Evolutionary conservation across 2,113 vertebrate genomes (phyloP).

Genomic region (Eurypyga helias): DNA sequence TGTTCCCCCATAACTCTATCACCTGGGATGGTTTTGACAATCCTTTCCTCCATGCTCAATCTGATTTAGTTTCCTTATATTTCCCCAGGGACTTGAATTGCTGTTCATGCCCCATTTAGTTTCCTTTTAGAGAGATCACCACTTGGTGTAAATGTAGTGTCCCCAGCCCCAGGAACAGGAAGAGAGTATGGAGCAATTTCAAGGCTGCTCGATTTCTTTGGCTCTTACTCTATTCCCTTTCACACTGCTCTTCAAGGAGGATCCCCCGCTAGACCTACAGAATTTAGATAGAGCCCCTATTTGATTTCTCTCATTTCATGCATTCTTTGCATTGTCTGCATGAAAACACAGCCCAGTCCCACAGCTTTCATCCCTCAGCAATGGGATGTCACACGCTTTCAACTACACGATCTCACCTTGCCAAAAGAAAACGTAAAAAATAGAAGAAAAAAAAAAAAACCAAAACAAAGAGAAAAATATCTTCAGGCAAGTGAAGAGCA

Average conservation of each 20-base stretch:
- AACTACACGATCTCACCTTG: neutral
- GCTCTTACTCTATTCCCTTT: neutral
- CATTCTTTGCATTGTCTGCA: neutral
- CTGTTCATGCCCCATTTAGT: constrained; percentile 24
- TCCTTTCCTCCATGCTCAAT: constrained; percentile 17
- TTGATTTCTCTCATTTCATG: neutral
- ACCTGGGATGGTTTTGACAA: constrained; percentile 35
- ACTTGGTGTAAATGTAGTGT: neutral
- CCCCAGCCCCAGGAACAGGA: neutral
- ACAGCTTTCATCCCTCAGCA: neutral
- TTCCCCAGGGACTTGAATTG: constrained; percentile 32
- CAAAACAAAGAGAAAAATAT: neutral
- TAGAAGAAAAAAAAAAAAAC: no score
- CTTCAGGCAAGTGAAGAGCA: neutral
- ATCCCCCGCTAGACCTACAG: neutral
- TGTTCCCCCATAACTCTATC: constrained; percentile 25
- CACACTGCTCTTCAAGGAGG: neutral
- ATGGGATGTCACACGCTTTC: neutral
- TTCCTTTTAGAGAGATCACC: neutral
- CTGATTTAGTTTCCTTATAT: constrained; percentile 48
- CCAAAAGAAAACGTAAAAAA: neutral
- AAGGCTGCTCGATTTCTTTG: neutral
- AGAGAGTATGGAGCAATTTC: constrained; percentile 10
- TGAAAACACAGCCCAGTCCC: neutral
- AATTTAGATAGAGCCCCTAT: neutral